Evolutionary conservation across 2,888 invertebrate genomes (phyloP), one percentile per base, ranked within the genome.

Genomic region (Diloba caeruleocephala): DNA sequence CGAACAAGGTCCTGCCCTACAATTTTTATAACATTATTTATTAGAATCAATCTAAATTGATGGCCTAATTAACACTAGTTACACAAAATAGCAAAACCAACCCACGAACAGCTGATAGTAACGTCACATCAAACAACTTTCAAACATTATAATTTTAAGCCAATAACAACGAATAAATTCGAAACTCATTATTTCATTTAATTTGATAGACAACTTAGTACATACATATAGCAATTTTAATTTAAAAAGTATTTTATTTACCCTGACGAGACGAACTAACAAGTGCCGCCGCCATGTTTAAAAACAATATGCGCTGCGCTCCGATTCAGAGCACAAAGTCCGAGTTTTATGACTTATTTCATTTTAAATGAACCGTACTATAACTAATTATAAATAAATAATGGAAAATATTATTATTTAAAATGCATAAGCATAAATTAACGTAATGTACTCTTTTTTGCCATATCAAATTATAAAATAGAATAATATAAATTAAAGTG

Each of bases 231-330:
- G 48, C 1, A 6, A 34, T 59, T 65, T 66, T 41, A 15, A 62
- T 57, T 62, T 63, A 74, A 81, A 86, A 78, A 81, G 63, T 75
- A 71, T 79, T 79, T 84, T 86, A 87, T 85, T 92, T 92, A 93
- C 93, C 92, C 90, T 91, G 87, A 87, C 91, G 93, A 92, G 93
- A 85, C 93, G 93, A 92, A 91, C 91, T 92, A 91, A 92, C 93
- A 89, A 93, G 82, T 74, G 86, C 89, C 81, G 77, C 87, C 85
- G 92, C 92, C 93, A 92, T 93, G 74, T 87, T 84, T 86, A 74
- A 78, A 74, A 81, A 82, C 81, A 81, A 45, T 56, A 39, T 74
- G 71, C 79, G 78, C 39, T 74, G 71, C 79, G 78, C 79, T 85
- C 65, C 80, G 51, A 59, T 74, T 57, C 50, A 26, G 0, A 3